Base-by-base conservation (phyloP, 2,888 invertebrate genomes). In the Erannis defoliaria region DNA sequence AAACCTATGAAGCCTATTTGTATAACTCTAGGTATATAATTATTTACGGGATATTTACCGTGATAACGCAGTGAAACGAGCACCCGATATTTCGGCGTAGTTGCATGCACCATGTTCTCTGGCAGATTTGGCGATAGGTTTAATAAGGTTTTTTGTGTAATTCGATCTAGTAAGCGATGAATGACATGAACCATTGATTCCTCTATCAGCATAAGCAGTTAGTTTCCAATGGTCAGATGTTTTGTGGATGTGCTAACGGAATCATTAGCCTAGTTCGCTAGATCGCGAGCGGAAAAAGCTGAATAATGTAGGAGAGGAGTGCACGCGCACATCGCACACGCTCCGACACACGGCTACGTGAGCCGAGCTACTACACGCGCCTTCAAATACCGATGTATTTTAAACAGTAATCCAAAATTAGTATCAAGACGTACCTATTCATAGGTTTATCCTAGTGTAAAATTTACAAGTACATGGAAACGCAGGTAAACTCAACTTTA, bases 231-330 rank as follows among this genome's bases (percentile, higher is more conserved):
- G 77, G 84, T 76, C 80, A 76, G 75, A 74, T 88, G 88, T 89
- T 90, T 88, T 86, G 87, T 90, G 85, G 85, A 88, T 87, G 86
- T 80, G 85, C 84, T 90, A 91, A 90, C 91, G 92, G 90, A 86
- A 88, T 89, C 89, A 88, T 87, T 90, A 90, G 87, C 90, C 92
- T 80, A 90, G 84, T 86, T 91, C 82, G 71, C 68, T 76, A 76
- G 82, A 87, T 84, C 79, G 80, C 84, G 85, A 82, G 85, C 84
- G 85, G 84, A 89, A 89, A 88, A 89, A 89, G 82, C 78, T 86
- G 88, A 86, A 90, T 90, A 85, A 88, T 88, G 82, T 78, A 82
- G 76, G 71, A 77, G 75, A 72, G 67, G 56, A 71, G 76, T 71
- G 70, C 73, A 70, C 67, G 72, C 75, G 76, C 73, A 48, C 26